Base-by-base conservation (phyloP, 2,797 vertebrate species). In the Chaenodraco wilsoni region DNA sequence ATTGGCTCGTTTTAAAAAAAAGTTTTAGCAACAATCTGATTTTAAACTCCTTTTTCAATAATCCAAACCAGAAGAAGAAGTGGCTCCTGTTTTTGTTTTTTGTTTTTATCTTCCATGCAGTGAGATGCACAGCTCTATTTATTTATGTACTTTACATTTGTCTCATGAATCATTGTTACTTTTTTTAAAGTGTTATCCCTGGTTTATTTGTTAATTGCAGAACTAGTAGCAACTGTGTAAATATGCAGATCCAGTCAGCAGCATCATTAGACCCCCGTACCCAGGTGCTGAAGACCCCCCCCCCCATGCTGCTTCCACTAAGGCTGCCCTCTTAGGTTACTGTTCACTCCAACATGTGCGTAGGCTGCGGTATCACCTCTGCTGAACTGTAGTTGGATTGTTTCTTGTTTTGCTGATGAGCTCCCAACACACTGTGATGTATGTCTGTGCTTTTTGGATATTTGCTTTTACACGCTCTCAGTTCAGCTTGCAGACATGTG, bases 201-300 rank as follows among this genome's bases (percentile, higher is more conserved):
- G 55, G 6, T 69, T 48, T 58, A 48, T 70, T 68, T 76, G 15
- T 85, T 61, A 82, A 88, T 72, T 83, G 90, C 92, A 90, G 90
- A 90, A 91, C 82, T 84, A 81, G 91, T 93, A 94, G 93, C 93
- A 93, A 90, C 84, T 83, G 88, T 94, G 91, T 93, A 93, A 93
- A 94, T 93, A 92, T 89, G 81, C 89, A 92, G 89, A 87, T 88
- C 81, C 86, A 74, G 86, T 85, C 89, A 79, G 85, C 87, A 78
- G 80, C 56, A 14, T 72, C 74, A 51, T 68, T 52, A 65, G 45
- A 52, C 55, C 56, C 44, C 59, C 65, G 65, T 46, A 80, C 72
- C 27, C 27, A 43, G 78, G 73, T 74, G 76, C 74, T 9, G 41
- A 75, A 87, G 84, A 23, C 37, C 10, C 59, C 16, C 3, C 19